Evolutionary conservation across 1,140 invertebrate genomes (phyloP), one percentile per base, ranked within the genome.

Genomic region (Caenorhabditis inopinata): DNA sequence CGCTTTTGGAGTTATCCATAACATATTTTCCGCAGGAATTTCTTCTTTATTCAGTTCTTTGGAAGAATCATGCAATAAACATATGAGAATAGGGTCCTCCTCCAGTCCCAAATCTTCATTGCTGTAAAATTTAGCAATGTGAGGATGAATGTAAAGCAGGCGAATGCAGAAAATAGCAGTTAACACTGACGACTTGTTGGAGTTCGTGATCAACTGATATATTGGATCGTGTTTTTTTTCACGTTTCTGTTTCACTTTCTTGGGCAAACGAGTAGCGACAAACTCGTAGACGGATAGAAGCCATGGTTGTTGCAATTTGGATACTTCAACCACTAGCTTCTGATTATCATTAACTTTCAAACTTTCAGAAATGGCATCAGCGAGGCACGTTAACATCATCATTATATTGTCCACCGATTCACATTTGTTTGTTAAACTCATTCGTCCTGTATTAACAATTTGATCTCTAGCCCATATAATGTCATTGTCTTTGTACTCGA

Each of bases 321-420:
- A 9, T 3, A 68, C 32, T 21, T 68, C 58, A 9, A 38, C n/a
- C 5, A 68, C 32, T 9, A 11, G n/a, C 5, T 68, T 38, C 11
- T 42, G 16, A 42, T 68, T 25, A 1, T 68, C 58, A 2, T 21
- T 21, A 9, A 2, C 23, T 38, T 18, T 38, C 0, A 68, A 12
- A 5, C 38, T 35, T 25, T 68, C 32, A 3, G 35, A 29, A 0
- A 68, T 29, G 21, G 7, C 6, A 18, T 68, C 58, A 2, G n/a
- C 58, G 5, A 68, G 12, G 2, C 21, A 29, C 12, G 58, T 68
- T 18, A 68, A n/a, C 58, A 68, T 68, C 58, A 68, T 68, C 58
- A 68, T 68, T 38, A 68, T 68, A 42, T 27, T 21, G n/a, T 68
- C 58, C 14, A 68, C 58, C 3, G 58, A 68, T 18, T 68, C 58